Evolutionary conservation across 2,888 invertebrate species (phyloP).

Genomic region (Ametastegia equiseti): DNA sequence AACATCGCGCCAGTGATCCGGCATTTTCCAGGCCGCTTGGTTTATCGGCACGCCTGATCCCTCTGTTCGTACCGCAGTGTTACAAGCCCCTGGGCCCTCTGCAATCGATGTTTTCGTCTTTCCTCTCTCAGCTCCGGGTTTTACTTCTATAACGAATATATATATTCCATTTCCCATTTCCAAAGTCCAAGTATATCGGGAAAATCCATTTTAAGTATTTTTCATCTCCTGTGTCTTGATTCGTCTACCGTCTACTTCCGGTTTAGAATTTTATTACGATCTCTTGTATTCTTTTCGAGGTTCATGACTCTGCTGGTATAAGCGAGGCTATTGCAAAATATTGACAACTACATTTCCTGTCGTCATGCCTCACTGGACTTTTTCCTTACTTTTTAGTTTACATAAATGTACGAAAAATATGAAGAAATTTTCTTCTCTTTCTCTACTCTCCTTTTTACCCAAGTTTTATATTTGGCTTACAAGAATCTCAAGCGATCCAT

Average conservation of each 20-base stretch:
- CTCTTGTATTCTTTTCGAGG: no score
- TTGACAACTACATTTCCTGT: neutral
- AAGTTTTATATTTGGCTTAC: conserved; percentile 33
- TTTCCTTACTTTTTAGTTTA: neutral
- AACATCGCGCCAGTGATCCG: conserved; percentile 72
- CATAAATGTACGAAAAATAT: neutral
- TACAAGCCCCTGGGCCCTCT: conserved; percentile 64
- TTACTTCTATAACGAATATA: conserved; percentile 58
- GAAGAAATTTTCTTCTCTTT: neutral
- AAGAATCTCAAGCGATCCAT: conserved; percentile 25
- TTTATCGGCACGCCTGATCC: conserved; percentile 65
- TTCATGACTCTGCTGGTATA: no score
- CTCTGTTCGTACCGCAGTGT: conserved; percentile 70
- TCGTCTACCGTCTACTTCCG: no score
- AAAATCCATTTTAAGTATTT: no score
- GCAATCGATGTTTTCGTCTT: conserved; percentile 70
- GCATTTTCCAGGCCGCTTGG: conserved; percentile 73
- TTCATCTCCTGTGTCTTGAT: no score
- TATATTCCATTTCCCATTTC: conserved; percentile 1
- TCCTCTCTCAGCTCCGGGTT: conserved; percentile 41
- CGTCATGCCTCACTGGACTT: neutral
- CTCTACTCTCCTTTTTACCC: neutral
- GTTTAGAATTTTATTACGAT: neutral
- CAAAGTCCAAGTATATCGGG: neutral
- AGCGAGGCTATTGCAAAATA: no score